Conservation (phyloP, 2,888 invertebrate species). For the Calliopum simillimum region DNA sequence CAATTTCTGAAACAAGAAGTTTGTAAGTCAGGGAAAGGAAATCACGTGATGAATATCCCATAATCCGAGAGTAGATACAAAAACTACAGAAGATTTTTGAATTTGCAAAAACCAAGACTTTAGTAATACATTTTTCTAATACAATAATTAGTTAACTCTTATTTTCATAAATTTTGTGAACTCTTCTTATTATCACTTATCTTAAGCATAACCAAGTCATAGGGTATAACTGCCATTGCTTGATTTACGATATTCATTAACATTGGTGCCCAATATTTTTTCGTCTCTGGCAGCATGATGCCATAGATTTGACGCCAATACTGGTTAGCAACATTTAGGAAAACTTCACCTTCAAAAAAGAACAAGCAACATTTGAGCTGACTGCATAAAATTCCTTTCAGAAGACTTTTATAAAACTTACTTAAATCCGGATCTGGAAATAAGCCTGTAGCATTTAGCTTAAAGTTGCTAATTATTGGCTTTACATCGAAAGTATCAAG, state of each 20-base stretch:
- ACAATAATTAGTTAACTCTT: too few species aligned
- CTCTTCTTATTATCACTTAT: too few species aligned
- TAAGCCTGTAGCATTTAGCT: constrained; percentile 71
- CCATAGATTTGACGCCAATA: constrained; percentile 72
- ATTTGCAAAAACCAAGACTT: too few species aligned
- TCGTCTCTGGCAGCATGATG: constrained; percentile 68
- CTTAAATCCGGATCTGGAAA: constrained; percentile 75
- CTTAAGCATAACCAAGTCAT: constrained; percentile 62
- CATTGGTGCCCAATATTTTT: constrained; percentile 62
- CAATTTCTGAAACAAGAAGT: too few species aligned
- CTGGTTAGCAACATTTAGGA: constrained; percentile 69
- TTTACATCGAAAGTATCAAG: constrained; percentile 72
- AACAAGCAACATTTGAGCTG: too few species aligned
- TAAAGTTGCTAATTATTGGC: constrained; percentile 74
- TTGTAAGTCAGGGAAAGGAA: too few species aligned
- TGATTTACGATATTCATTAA: constrained; percentile 57
- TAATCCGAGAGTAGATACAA: too few species aligned
- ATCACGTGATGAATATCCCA: too few species aligned
- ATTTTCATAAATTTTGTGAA: too few species aligned
- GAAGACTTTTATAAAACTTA: constrained; percentile 68
- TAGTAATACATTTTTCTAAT: too few species aligned
- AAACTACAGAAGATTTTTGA: too few species aligned
- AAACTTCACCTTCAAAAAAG: constrained; percentile 59
- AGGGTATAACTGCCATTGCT: constrained; percentile 59
- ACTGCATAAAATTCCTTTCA: too few species aligned